Evolutionary conservation across 2,888 invertebrate species (phyloP), one percentile per base, ranked within the genome.

Genomic region (Mechanitis messenoides): DNA sequence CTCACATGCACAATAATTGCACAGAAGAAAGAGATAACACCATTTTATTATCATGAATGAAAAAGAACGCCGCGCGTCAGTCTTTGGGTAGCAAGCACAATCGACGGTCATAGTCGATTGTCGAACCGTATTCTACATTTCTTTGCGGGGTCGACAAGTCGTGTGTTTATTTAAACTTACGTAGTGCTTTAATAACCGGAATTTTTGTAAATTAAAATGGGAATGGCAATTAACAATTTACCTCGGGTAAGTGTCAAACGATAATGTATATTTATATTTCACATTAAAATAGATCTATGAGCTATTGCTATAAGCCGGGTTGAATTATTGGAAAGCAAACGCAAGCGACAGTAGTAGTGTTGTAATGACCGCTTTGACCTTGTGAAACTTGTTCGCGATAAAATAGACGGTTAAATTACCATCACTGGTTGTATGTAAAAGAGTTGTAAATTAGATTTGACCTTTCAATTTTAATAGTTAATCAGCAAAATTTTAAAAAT

Each of bases 311-410:
- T 71, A 72, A 72, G 77, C 81, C 82, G 82, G 82, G 78, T 77
- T 75, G 73, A 76, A 82, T 85, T 71, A 72, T 74, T 87, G 85
- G 88, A 89, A 89, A 90, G 87, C 85, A 85, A 85, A 81, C 82
- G 69, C 65, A 68, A 66, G 65, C 68, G 66, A 70, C 64, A 69
- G 65, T 69, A 67, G 71, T 80, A 79, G 80, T 83, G 85, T 87
- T 83, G 85, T 85, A 88, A 87, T 90, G 89, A 89, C 90, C 90
- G 88, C 83, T 88, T 89, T 88, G 89, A 89, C 90, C 89, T 90
- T 90, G 90, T 88, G 85, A 78, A 87, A 89, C 89, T 86, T 78
- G 85, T 83, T 82, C 79, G 83, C 85, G 83, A 85, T 89, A 86
- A 71, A 70, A 81, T 83, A 77, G 80, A 83, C 78, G 79, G 77